These are phyloP conservation scores for Sminthopsis crassicaudata DNA, from an alignment of 2,113 vertebrate species.

Conservation along the genomic window DNA sequence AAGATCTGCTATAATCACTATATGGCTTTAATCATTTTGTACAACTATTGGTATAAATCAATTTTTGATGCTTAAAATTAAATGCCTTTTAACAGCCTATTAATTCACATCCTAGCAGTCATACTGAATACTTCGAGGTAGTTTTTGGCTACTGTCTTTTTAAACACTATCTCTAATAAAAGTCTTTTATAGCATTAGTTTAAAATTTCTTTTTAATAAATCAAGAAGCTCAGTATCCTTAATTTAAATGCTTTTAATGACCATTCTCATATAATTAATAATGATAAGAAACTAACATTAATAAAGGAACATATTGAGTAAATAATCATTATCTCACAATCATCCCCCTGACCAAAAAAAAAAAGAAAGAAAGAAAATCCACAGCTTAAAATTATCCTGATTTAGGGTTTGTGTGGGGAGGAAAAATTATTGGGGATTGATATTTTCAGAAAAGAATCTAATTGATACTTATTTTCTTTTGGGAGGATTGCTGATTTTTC, in stretches of 20 bases:
- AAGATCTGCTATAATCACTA: constrained; percentile 71
- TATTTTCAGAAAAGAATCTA: not conserved
- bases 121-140: not conserved
- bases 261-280: not conserved
- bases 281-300: not conserved
- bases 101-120: not conserved
- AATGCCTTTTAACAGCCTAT: not conserved
- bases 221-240: constrained; percentile 6
- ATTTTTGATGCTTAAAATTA: constrained; percentile 38
- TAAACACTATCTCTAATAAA: fast-evolving
- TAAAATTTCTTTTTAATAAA: not conserved
- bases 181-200: not conserved
- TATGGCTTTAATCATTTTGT: constrained; percentile 69
- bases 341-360: too few relatives aligned
- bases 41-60: constrained; percentile 58
- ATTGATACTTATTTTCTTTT: not conserved
- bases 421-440: not conserved
- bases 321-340: not conserved
- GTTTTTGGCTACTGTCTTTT: too few relatives aligned
- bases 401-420: not conserved
- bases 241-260: constrained; percentile 23
- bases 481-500: not conserved
- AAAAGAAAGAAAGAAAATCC: not conserved
- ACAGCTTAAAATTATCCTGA: not conserved
- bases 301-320: not conserved